Conservation (phyloP, 2,888 invertebrate genomes). For the Plemyria rubiginata region DNA sequence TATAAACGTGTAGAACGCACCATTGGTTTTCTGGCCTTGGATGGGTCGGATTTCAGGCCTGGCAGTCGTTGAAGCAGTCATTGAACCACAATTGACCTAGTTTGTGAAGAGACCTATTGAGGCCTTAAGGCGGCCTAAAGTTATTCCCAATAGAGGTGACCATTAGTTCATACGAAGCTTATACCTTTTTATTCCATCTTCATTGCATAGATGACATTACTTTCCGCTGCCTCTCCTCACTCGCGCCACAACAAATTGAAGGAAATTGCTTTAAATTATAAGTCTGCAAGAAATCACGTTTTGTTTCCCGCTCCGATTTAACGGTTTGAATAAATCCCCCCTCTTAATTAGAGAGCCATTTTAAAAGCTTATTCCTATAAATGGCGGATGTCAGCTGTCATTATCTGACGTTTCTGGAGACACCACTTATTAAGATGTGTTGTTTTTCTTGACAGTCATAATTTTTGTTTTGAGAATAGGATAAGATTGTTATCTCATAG, state of each 20-base stretch:
- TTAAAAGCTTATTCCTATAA: constrained; percentile 71
- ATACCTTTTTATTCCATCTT: neutral
- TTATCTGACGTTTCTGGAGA: constrained; percentile 32
- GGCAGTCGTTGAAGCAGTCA: too few relatives aligned
- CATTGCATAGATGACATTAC: neutral
- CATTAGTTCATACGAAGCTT: too few relatives aligned
- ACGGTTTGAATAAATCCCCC: constrained; percentile 78
- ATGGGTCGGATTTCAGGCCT: too few relatives aligned
- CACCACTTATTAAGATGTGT: constrained; percentile 36
- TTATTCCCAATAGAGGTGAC: neutral
- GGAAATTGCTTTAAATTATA: constrained; percentile 84
- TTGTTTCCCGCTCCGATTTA: constrained; percentile 79
- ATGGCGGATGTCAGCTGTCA: constrained; percentile 67
- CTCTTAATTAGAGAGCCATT: constrained; percentile 78
- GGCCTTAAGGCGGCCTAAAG: too few relatives aligned
- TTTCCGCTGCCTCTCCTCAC: constrained; percentile 47
- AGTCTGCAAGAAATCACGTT: constrained; percentile 83
- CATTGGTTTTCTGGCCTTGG: too few relatives aligned
- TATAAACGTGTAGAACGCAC: too few relatives aligned
- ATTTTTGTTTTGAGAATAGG: too few relatives aligned
- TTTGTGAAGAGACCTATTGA: too few relatives aligned
- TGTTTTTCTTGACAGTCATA: constrained; percentile 18
- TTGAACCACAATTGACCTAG: too few relatives aligned
- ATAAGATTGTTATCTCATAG: too few relatives aligned
- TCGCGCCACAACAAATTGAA: constrained; percentile 60